Base-by-base conservation (phyloP, 2,888 invertebrate species). In the Tetanocera ferruginea region DNA sequence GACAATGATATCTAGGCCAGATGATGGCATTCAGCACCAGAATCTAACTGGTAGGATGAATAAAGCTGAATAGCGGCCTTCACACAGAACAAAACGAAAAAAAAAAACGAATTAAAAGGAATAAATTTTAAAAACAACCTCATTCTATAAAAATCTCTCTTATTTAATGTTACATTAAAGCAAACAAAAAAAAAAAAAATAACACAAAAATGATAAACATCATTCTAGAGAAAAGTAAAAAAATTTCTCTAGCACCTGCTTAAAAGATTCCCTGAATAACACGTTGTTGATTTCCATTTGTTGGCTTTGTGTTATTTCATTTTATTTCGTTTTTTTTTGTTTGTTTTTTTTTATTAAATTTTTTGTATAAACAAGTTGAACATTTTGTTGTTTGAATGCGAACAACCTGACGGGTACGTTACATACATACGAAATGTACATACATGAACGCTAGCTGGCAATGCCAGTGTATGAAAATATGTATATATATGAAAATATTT, bases 211-310 rank as follows among this genome's bases (percentile, higher is more conserved):
- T 28, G 28, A 28, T 14, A 60, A 60, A 60, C 23, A 6, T 9
- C 5, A 9, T 25, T 60, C 14, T 28, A 28, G 8, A 28, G 2
- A 60, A 60, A 28, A 60, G 55, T 55, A 55, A 23, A 55, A n/a
- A 23, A 55, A 9, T n/a, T 31, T 17, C 19, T 34, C 37, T 8
- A 31, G 19, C n/a, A 55, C 28, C 23, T 31, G 34, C 34, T 66
- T 37, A 9, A 34, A 31, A 19, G 37, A 49, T 49, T 67, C 14
- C 67, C 49, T 67, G 49, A 67, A 49, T 67, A 67, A n/a, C 67
- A 49, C 23, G 67, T 67, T 67, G 49, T 49, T 25, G 37, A 19
- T 11, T 67, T 49, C 2, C 49, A 67, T 49, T 67, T 43, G 49
- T 28, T 31, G 14, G 64, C 4, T 31, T 64, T 34, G 31, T 64